phyloP scores from a whole-genome alignment of 2,113 vertebrate genomes.

The Chlamydotis undulata region DNA sequence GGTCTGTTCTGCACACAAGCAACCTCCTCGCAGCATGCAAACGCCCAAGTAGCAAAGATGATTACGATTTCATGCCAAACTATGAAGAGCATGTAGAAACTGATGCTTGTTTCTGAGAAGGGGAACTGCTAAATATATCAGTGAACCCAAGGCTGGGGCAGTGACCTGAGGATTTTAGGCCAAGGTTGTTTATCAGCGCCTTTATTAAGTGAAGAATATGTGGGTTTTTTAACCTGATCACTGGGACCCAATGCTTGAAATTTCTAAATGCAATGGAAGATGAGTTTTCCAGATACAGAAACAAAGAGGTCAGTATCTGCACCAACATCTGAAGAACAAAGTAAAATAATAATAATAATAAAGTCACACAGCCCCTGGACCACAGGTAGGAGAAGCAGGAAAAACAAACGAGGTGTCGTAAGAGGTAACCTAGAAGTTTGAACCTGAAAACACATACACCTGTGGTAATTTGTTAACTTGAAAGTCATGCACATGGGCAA shows the following conservation, averaged over 20 bases:
- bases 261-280: not conserved
- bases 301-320: not conserved
- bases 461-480: slow-evolving; percentile 8
- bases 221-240: not conserved
- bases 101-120: slow-evolving; percentile 19
- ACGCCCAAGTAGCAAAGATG: slow-evolving; percentile 18
- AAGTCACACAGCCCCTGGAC: not conserved
- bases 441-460: not conserved
- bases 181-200: not conserved
- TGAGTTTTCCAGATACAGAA: not conserved
- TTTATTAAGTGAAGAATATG: not conserved
- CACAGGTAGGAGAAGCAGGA: not conserved
- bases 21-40: not conserved
- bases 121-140: not conserved
- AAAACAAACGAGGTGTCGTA: not conserved
- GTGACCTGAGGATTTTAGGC: not conserved
- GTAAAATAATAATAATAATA: not conserved
- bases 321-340: not conserved
- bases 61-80: slow-evolving; percentile 62
- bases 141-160: not conserved
- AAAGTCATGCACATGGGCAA: not conserved
- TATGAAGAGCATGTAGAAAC: slow-evolving; percentile 32
- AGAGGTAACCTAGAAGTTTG: not conserved
- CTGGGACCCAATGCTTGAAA: not conserved
- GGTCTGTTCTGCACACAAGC: not conserved